Base-by-base conservation (phyloP, 1,140 invertebrate species). In the Drosophila eugracilis region DNA sequence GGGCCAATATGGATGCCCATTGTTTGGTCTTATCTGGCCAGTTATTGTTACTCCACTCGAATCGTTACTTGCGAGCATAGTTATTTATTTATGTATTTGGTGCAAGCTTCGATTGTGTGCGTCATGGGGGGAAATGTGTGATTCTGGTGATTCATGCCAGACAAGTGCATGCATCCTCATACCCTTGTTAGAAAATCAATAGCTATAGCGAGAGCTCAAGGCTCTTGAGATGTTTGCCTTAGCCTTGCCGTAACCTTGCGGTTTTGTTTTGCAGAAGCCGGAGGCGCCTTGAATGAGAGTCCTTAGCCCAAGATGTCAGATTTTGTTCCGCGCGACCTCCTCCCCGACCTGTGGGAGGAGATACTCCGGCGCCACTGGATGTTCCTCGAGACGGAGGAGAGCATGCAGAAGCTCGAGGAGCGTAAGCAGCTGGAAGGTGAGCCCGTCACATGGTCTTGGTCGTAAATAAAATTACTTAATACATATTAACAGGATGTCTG, bases 311-410 rank as follows among this genome's bases (percentile, higher is more conserved):
- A 66, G 49, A 91, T 91, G 90, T 91, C 90, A 42, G 90, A 91
- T 57, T 91, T 90, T 57, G 53, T 91, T 52, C 60, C 88, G 54
- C 73, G 73, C 57, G 84, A 90, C 77, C 79, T 88, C 32, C 48
- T 89, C 52, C 63, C 76, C 44, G 94, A 94, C 66, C 92, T 96
- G 69, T 95, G 94, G 93, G 91, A 93, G 52, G 94, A 94, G 83
- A 94, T 96, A 70, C 93, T 96, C 73, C 92, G 94, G 63, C 93
- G 94, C 53, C 95, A 96, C 92, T 93, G 96, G 91, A 94, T 92
- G 58, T 96, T 95, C 92, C 91, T 97, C 41, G 94, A 96, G 80
- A 94, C 94, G n/a, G 95, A 96, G 73, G 95, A 96, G 63, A 95
- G 94, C 88, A 94, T 94, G 5, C 92, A 94, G 37, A 96, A 96